Evolutionary conservation across 37 sponge, comb jelly and placozoan genomes (phyloP).

Genomic region (Oscarella lobularis): DNA sequence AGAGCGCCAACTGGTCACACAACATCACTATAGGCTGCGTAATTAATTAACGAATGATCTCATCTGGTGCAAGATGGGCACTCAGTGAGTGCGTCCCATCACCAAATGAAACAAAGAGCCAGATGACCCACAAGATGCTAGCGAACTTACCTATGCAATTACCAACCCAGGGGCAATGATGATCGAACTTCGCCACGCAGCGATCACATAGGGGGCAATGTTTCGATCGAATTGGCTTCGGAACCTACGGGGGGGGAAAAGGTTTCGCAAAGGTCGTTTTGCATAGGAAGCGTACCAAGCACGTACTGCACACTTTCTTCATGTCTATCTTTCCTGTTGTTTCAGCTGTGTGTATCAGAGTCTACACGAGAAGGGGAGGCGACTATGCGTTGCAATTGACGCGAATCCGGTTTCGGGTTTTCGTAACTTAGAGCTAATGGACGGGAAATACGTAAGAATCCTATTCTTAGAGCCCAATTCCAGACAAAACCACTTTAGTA

Average conservation of each 20-base stretch:
- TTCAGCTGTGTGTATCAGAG: conserved; percentile 20
- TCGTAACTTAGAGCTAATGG: too few relatives aligned
- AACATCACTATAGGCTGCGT: too few relatives aligned
- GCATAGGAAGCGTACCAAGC: neutral
- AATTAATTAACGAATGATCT: too few relatives aligned
- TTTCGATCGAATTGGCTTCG: conserved; percentile 78
- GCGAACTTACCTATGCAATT: conserved; percentile 71
- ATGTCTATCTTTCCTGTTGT: neutral
- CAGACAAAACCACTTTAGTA: too few relatives aligned
- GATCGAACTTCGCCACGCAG: conserved; percentile 90
- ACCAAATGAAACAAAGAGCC: neutral
- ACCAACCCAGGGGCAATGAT: conserved; percentile 91
- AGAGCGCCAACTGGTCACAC: too few relatives aligned
- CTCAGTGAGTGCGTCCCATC: neutral
- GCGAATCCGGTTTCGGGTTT: too few relatives aligned
- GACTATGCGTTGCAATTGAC: too few relatives aligned
- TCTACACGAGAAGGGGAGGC: too few relatives aligned
- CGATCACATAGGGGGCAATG: conserved; percentile 84
- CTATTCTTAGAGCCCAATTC: too few relatives aligned
- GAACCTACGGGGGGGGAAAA: conserved; percentile 41
- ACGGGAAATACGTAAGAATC: too few relatives aligned
- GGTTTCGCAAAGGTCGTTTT: neutral
- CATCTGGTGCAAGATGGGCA: too few relatives aligned
- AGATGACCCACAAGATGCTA: neutral
- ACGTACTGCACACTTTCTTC: neutral